Evolutionary conservation across 2,113 vertebrate genomes (phyloP).

Genomic region (Mustela nigripes): DNA sequence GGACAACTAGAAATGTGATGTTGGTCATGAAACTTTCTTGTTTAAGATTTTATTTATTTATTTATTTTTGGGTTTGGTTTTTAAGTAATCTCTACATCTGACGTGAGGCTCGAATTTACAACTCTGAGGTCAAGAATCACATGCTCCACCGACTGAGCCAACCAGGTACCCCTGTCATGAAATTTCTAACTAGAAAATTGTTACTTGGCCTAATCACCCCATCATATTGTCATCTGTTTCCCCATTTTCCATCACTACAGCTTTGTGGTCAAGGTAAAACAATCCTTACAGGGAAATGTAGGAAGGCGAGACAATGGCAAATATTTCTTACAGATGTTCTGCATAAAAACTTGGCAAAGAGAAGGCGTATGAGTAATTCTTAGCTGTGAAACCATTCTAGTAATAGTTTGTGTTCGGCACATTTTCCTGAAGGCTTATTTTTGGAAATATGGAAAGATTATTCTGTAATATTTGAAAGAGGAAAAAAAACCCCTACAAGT

Average conservation of each 20-base stretch:
- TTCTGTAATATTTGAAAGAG: slow-evolving; percentile 60
- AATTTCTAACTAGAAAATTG: slow-evolving; percentile 34
- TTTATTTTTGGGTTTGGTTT: neutral
- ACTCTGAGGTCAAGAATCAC: neutral
- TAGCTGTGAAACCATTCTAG: slow-evolving; percentile 59
- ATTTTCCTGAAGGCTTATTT: slow-evolving; percentile 71
- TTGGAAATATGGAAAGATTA: slow-evolving; percentile 60
- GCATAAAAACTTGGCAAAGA: slow-evolving; percentile 70
- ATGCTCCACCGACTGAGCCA: neutral
- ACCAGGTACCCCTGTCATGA: neutral
- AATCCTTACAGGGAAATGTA: slow-evolving; percentile 10
- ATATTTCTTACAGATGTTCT: slow-evolving; percentile 69
- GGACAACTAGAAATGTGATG: neutral
- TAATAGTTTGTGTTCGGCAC: slow-evolving; percentile 51
- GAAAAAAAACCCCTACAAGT: neutral
- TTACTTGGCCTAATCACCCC: neutral
- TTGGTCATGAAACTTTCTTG: neutral
- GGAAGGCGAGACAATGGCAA: slow-evolving; percentile 56
- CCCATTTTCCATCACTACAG: slow-evolving; percentile 48
- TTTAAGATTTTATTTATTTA: neutral
- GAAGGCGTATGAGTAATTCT: slow-evolving; percentile 63
- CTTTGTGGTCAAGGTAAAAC: slow-evolving; percentile 38
- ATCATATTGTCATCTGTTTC: neutral
- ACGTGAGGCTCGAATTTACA: neutral
- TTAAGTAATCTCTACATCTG: neutral